Evolutionary conservation across 2,888 invertebrate species (phyloP).

Genomic region (Pristionchus arcanus): DNA sequence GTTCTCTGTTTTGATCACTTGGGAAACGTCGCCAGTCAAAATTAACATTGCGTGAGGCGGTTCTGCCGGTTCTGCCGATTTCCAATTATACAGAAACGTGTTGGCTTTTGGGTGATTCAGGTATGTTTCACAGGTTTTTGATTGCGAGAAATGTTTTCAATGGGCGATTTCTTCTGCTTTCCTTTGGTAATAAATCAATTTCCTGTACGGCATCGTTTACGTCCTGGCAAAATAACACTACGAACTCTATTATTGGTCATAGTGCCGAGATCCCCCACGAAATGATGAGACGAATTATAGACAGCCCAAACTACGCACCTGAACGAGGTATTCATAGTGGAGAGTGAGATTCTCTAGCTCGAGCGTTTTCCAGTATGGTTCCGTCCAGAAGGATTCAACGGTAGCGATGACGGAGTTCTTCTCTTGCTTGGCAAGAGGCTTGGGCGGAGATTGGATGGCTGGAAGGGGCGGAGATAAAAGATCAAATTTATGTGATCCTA

Average conservation of each 20-base stretch:
- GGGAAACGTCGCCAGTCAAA: no score
- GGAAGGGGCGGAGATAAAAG: conserved; percentile 57
- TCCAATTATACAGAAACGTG: no score
- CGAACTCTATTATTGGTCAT: no score
- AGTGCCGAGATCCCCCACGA: no score
- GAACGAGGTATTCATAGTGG: conserved; percentile 71
- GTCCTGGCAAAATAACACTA: no score
- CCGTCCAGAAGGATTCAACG: conserved; percentile 76
- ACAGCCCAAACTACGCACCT: conserved; percentile 52
- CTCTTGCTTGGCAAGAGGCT: conserved; percentile 70
- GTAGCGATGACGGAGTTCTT: conserved; percentile 71
- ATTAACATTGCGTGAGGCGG: no score
- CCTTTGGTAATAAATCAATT: no score
- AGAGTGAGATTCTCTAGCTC: conserved; percentile 71
- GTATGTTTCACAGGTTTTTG: not conserved
- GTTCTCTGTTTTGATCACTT: no score
- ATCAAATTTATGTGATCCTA: not conserved
- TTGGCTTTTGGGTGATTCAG: not conserved
- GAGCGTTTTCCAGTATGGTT: conserved; percentile 75
- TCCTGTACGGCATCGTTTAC: no score
- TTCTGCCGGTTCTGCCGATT: no score
- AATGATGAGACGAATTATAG: not conserved
- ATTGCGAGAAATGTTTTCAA: no score
- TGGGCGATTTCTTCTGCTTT: not conserved
- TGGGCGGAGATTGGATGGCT: conserved; percentile 75